Percentiles rank a stretch among this genome's conserved stretches.
Conservation (phyloP, 2,797 vertebrate genomes). For the Chaunax sp. region DNA sequence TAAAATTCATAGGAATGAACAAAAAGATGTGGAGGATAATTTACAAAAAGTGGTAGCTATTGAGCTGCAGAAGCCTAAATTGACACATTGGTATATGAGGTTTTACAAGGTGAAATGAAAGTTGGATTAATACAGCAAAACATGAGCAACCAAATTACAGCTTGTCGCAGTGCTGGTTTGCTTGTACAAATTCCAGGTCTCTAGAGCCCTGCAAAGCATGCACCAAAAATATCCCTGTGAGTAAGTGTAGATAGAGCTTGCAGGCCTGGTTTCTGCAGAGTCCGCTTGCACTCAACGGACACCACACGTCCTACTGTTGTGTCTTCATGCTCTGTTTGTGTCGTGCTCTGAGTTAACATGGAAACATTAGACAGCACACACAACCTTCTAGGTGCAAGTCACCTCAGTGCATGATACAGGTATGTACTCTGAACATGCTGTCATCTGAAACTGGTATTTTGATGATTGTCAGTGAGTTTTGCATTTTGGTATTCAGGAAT, state of each 20-base stretch:
- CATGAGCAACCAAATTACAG: constrained; percentile 3
- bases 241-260: constrained; percentile 36
- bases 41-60: too few species aligned
- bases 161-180: constrained; percentile 14
- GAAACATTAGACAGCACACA: constrained; percentile 30
- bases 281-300: constrained; percentile 42
- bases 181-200: constrained; percentile 30
- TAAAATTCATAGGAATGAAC: too few species aligned
- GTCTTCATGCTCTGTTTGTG: constrained; percentile 35
- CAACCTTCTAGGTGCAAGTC: background rate
- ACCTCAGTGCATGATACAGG: background rate
- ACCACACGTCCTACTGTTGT: constrained; percentile 32
- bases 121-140: background rate
- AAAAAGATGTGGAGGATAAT: background rate
- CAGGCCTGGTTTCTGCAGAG: constrained; percentile 31
- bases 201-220: constrained; percentile 1
- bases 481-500: background rate
- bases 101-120: background rate
- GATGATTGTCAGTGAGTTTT: constrained; percentile 1
- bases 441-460: background rate
- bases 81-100: background rate
- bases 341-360: background rate
- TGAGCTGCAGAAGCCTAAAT: background rate
- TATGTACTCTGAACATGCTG: background rate
- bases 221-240: constrained; percentile 43